phyloP scores from a whole-genome alignment of 2,113 vertebrate genomes.

The Eulacestoma nigropectus region DNA sequence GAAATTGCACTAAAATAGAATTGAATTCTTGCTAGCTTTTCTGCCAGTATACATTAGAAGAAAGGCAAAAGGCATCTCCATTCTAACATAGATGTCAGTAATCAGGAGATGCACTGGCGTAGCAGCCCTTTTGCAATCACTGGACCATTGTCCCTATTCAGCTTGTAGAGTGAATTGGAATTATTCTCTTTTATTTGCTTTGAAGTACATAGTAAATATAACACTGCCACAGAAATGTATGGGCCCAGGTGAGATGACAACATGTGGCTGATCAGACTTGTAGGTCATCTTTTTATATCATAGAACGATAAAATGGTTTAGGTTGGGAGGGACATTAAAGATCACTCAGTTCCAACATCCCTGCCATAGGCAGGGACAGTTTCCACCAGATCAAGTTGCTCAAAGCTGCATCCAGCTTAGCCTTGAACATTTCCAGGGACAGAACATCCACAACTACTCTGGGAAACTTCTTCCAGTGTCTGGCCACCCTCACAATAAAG shows the following conservation, averaged over 20 bases:
- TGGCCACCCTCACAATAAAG: background rate
- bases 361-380: background rate
- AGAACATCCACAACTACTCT: background rate
- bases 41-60: background rate
- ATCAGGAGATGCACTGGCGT: background rate
- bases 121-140: background rate
- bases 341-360: background rate
- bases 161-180: background rate
- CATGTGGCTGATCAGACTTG: background rate
- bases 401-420: background rate
- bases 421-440: background rate
- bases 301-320: background rate
- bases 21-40: background rate
- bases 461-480: background rate
- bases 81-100: background rate
- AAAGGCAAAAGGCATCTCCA: background rate
- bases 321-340: background rate
- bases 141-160: accelerated
- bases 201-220: background rate
- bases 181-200: background rate
- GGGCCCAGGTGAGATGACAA: background rate
- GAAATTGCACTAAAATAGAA: background rate
- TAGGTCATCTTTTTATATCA: background rate
- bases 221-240: background rate
- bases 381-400: background rate